Percentiles rank a stretch among this genome's conserved stretches.
phyloP scores from a whole-genome alignment of 2,113 vertebrate species.

The Perca schrenkii region DNA sequence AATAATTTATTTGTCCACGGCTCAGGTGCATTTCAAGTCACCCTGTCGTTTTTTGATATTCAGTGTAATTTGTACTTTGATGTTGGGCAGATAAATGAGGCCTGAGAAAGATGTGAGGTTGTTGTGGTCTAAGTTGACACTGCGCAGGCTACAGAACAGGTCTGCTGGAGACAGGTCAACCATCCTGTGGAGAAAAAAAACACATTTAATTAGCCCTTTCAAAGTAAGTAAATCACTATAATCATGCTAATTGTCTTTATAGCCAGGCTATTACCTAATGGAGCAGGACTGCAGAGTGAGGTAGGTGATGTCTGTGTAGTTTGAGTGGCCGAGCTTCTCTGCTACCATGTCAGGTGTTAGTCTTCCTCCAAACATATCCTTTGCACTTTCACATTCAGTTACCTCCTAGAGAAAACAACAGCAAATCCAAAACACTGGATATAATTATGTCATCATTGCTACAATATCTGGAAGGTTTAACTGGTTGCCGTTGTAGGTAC shows the following conservation, averaged over 20 bases:
- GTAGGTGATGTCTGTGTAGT: constrained; percentile 85
- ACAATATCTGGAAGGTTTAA: background rate
- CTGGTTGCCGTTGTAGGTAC: background rate
- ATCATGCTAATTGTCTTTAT: background rate
- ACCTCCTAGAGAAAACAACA: constrained; percentile 82
- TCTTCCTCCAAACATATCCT: constrained; percentile 88
- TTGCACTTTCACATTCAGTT: constrained; percentile 87
- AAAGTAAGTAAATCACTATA: background rate
- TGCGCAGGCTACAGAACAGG: constrained; percentile 83
- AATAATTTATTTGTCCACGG: background rate
- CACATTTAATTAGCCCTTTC: background rate
- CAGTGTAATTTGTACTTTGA: constrained; percentile 80
- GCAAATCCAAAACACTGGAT: constrained; percentile 28
- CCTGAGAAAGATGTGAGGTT: constrained; percentile 89
- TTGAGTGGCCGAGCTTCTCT: constrained; percentile 88
- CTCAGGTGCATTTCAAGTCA: constrained; percentile 7
- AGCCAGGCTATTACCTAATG: constrained; percentile 82
- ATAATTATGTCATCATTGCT: background rate
- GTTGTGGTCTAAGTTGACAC: constrained; percentile 88
- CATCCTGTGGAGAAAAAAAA: constrained; percentile 68
- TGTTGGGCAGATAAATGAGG: constrained; percentile 87
- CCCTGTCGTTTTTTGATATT: background rate
- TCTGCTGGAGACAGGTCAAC: constrained; percentile 86
- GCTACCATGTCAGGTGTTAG: constrained; percentile 88
- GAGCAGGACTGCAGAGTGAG: constrained; percentile 86